These are phyloP conservation scores for Heteractis magnifica DNA, from an alignment of 92 coral and sea anemone species.

Conservation along the genomic window DNA sequence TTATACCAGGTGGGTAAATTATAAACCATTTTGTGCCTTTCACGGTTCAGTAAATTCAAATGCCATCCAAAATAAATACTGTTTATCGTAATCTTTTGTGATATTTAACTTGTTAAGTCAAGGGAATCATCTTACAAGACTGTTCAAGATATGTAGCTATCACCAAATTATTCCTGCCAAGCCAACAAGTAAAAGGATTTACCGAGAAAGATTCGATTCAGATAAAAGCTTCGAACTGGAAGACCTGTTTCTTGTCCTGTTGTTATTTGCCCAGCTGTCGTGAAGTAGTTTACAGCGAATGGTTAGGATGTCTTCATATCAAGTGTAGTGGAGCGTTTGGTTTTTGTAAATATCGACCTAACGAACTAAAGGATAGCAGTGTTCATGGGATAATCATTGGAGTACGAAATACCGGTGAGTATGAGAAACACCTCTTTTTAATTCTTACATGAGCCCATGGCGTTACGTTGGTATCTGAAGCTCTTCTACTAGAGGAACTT, in stretches of 20 bases:
- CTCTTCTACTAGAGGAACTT: background rate
- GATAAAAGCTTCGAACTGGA: background rate
- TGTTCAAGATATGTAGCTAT: background rate
- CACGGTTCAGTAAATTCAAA: background rate
- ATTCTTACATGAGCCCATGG: background rate
- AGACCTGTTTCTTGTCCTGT: slow-evolving; percentile 26
- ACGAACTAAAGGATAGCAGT: background rate
- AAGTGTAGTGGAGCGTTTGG: slow-evolving; percentile 16
- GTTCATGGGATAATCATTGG: slow-evolving; percentile 19
- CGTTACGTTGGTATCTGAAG: background rate
- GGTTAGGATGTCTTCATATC: background rate
- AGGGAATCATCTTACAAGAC: slow-evolving; percentile 15
- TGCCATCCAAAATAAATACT: too few species aligned
- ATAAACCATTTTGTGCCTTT: background rate
- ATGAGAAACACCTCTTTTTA: background rate
- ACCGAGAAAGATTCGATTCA: background rate
- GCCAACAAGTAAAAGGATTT: background rate
- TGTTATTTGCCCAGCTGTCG: slow-evolving; percentile 13
- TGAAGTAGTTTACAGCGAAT: slow-evolving; percentile 4
- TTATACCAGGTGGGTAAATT: background rate
- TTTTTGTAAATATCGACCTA: slow-evolving; percentile 36
- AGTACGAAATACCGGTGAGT: background rate
- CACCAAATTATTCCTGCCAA: slow-evolving; percentile 7
- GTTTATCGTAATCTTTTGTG: background rate
- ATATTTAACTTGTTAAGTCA: background rate